phyloP scores from a whole-genome alignment of 2,113 vertebrate genomes.

The Pollimyrus isidori region DNA sequence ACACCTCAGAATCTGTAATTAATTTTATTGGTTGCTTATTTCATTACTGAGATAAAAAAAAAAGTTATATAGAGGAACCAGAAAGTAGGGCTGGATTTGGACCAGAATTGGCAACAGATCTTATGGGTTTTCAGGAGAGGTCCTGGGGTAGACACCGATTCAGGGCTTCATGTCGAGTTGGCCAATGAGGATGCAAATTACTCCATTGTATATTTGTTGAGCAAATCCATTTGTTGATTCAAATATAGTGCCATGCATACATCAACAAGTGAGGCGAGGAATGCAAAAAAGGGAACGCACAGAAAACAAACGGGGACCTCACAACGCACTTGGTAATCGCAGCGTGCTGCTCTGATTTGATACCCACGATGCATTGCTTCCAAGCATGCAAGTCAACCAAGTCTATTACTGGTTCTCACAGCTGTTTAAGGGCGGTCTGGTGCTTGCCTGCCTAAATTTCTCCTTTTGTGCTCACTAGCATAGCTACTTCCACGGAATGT shows the following conservation, averaged over 20 bases:
- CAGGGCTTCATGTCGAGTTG: neutral
- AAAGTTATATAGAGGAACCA: neutral
- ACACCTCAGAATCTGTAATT: neutral
- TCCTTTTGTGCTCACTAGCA: neutral
- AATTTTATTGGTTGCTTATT: neutral
- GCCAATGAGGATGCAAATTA: neutral
- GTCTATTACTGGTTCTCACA: neutral
- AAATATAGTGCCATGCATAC: neutral
- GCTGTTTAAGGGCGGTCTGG: neutral
- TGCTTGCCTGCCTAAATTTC: neutral
- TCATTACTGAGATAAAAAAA: neutral
- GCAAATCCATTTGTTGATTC: conserved; percentile 15
- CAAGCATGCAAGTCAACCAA: neutral
- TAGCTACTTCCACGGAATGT: neutral
- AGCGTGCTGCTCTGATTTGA: neutral
- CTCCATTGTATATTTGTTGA: neutral
- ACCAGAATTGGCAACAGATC: neutral
- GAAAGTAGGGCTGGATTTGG: neutral
- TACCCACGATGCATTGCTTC: neutral
- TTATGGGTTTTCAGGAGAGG: neutral
- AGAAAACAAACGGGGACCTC: neutral
- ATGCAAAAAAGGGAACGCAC: conserved; percentile 3
- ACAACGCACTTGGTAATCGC: neutral
- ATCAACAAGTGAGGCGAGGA: conserved; percentile 10
- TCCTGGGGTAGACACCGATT: neutral